A percentile compares a stretch with the other conserved stretches of the same genome.
These are phyloP conservation scores for Capitella teleta DNA, from an alignment of 1,140 invertebrate species.

Conservation along the genomic window DNA sequence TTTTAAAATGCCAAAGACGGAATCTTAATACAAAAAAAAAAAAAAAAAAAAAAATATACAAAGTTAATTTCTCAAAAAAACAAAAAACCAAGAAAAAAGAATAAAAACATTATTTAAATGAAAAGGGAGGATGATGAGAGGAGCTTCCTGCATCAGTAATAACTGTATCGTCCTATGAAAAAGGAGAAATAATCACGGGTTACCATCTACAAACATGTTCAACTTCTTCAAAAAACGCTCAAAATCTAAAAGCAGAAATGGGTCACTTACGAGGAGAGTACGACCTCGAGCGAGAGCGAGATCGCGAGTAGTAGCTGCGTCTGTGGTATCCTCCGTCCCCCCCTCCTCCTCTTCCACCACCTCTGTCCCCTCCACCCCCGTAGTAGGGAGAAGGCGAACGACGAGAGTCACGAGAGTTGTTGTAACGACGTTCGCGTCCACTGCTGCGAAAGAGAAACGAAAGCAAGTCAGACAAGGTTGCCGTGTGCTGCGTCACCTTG, in stretches of 20 bases:
- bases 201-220: too few species aligned
- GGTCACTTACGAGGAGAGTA: slow-evolving; percentile 81
- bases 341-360: slow-evolving; percentile 11
- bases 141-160: too few species aligned
- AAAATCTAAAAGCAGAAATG: slow-evolving; percentile 10
- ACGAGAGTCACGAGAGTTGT: slow-evolving; percentile 27
- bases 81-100: too few species aligned
- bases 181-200: too few species aligned
- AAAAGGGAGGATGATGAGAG: too few species aligned
- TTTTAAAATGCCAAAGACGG: too few species aligned
- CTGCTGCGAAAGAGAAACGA: slow-evolving; percentile 27
- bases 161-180: too few species aligned
- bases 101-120: too few species aligned
- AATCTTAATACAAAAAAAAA: too few species aligned
- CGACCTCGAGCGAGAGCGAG: slow-evolving; percentile 57
- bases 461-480: slow-evolving; percentile 1
- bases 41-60: too few species aligned
- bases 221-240: background rate
- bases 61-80: too few species aligned
- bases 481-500: slow-evolving; percentile 43
- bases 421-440: slow-evolving; percentile 20
- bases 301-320: slow-evolving; percentile 54
- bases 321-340: background rate
- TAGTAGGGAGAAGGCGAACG: slow-evolving; percentile 56
- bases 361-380: too few species aligned